Evolutionary conservation across 2,797 vertebrate species (phyloP).

Genomic region (Pseudotriccus pelzelni): DNA sequence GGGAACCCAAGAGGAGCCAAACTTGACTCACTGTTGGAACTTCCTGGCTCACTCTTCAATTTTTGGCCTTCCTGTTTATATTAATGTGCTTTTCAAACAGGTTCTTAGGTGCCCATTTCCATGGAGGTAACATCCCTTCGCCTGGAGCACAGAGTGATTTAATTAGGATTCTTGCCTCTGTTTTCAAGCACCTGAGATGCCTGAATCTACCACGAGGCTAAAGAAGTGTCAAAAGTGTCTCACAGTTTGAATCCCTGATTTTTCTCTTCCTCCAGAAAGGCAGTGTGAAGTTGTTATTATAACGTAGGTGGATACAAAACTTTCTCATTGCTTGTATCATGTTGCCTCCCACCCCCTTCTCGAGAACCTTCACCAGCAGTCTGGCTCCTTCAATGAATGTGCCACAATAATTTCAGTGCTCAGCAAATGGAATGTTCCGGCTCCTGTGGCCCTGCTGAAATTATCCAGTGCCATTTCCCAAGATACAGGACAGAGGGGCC

Average conservation of each 20-base stretch:
- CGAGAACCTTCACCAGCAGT: not conserved
- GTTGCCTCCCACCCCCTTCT: too few relatives aligned
- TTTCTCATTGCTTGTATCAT: not conserved
- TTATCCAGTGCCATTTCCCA: not conserved
- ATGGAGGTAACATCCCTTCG: not conserved
- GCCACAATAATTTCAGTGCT: fast-evolving
- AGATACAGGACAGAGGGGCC: not conserved
- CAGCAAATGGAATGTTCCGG: not conserved
- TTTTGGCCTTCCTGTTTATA: fast-evolving
- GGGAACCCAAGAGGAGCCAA: not conserved
- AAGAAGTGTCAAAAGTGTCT: not conserved
- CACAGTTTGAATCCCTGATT: too few relatives aligned
- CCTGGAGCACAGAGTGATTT: not conserved
- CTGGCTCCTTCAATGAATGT: not conserved
- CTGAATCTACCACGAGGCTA: not conserved
- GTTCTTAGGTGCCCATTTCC: fast-evolving
- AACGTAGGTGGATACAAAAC: not conserved
- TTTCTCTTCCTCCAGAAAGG: too few relatives aligned
- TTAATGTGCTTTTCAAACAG: fast-evolving
- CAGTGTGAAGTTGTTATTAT: too few relatives aligned
- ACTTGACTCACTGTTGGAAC: not conserved
- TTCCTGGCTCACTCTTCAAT: not conserved
- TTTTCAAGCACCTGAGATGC: not conserved
- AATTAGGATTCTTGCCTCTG: fast-evolving
- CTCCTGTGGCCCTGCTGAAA: not conserved